These are phyloP conservation scores for Ommatoiulus sabulosus DNA, from an alignment of 2,888 invertebrate genomes.

Conservation along the genomic window DNA sequence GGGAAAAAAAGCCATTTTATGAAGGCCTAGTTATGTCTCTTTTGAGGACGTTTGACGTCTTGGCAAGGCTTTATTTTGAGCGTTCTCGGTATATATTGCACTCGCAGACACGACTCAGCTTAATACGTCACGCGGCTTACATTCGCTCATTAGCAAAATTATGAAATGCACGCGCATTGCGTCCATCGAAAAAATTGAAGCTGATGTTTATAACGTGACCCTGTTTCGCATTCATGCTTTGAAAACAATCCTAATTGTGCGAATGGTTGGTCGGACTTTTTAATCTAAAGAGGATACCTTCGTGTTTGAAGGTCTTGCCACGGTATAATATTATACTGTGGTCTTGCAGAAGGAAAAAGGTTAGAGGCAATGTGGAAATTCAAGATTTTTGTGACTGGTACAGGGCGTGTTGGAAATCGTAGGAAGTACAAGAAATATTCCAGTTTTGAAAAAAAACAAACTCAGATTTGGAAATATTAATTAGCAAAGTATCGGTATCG, in stretches of 20 bases:
- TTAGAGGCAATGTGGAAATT: not conserved
- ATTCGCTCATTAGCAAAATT: conserved; percentile 4
- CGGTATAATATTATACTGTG: no score
- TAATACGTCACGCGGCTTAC: not conserved
- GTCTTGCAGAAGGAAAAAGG: not conserved
- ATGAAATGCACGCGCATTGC: not conserved
- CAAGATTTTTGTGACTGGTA: no score
- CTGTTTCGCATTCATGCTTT: not conserved
- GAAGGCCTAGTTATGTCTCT: conserved; percentile 34
- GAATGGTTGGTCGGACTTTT: not conserved
- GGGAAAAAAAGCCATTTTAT: conserved; percentile 27
- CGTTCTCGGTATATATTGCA: conserved; percentile 1
- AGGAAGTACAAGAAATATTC: no score
- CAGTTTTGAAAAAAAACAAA: no score
- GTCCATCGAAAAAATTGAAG: not conserved
- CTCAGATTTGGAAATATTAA: no score
- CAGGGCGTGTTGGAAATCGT: no score
- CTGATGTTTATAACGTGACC: not conserved
- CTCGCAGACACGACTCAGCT: conserved; percentile 12
- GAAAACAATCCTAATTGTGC: not conserved
- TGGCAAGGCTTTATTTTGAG: conserved; percentile 14
- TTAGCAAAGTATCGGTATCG: no score
- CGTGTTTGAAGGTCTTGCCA: not conserved
- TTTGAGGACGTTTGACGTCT: conserved; percentile 34
- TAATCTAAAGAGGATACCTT: not conserved